Percentiles rank a stretch among this genome's conserved stretches.
Evolutionary conservation across 2,113 vertebrate genomes (phyloP).

Genomic region (Oryzias curvinotus): DNA sequence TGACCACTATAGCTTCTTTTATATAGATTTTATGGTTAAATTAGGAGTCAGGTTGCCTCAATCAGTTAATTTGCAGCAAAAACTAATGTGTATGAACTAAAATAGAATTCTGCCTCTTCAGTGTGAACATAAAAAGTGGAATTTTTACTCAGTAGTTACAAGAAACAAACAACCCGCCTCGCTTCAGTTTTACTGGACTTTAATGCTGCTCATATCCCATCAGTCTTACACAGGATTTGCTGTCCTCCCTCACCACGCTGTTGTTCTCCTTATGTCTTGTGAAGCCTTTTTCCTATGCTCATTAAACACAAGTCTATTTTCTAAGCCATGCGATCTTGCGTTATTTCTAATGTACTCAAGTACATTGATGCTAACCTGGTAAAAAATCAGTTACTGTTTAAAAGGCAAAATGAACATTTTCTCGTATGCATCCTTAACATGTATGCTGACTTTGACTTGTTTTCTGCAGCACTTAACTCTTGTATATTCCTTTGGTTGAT

Average conservation of each 20-base stretch:
- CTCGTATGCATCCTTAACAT: too few relatives aligned
- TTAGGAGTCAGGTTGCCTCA: too few relatives aligned
- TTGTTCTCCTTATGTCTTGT: constrained; percentile 34
- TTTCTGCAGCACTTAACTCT: too few relatives aligned
- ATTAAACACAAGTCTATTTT: constrained; percentile 49
- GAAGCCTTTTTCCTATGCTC: constrained; percentile 41
- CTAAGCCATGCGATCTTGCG: constrained; percentile 46
- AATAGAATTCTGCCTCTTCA: too few relatives aligned
- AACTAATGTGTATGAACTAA: too few relatives aligned
- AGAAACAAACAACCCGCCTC: too few relatives aligned
- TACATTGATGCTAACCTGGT: constrained; percentile 30
- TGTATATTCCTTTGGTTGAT: too few relatives aligned
- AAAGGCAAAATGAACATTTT: not conserved
- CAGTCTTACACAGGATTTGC: constrained; percentile 5
- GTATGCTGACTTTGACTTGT: too few relatives aligned
- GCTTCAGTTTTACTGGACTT: not conserved
- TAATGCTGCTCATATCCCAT: constrained; percentile 11
- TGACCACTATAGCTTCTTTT: too few relatives aligned
- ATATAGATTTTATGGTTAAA: too few relatives aligned
- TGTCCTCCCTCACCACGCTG: constrained; percentile 12
- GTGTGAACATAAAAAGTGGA: too few relatives aligned
- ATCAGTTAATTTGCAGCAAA: too few relatives aligned
- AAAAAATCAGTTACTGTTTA: constrained; percentile 7
- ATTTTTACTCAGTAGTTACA: not conserved
- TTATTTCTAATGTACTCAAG: constrained; percentile 41